phyloP scores from a whole-genome alignment of 2,113 vertebrate species.

The Tympanuchus pallidicinctus region DNA sequence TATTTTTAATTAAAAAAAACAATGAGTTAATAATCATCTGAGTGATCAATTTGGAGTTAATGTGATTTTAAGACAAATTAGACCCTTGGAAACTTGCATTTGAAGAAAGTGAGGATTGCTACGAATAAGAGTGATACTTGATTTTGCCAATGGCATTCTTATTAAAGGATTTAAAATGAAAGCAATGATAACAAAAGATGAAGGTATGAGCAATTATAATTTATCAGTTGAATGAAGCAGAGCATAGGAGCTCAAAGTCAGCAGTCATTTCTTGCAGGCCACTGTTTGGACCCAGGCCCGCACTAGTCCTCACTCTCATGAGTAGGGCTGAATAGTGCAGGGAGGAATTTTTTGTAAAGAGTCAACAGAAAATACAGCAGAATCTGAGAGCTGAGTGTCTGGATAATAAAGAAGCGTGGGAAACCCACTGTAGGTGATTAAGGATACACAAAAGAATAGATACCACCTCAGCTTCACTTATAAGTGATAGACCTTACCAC shows the following conservation, averaged over 20 bases:
- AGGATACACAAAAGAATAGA: not conserved
- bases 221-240: not conserved
- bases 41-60: not conserved
- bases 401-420: not conserved
- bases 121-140: not conserved
- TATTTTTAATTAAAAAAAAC: not conserved
- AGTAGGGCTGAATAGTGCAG: not conserved
- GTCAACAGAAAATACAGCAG: not conserved
- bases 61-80: not conserved
- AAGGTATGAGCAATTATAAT: not conserved
- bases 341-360: not conserved
- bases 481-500: not conserved
- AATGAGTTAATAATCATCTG: not conserved
- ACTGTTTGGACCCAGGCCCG: not conserved
- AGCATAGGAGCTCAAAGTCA: not conserved
- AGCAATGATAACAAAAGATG: not conserved
- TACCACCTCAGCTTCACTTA: not conserved
- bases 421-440: not conserved
- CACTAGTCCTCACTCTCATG: not conserved
- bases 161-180: not conserved
- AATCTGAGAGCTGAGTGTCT: not conserved
- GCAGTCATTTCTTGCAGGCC: not conserved
- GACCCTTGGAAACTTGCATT: not conserved
- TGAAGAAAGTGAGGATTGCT: not conserved
- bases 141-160: not conserved